A percentile compares a stretch with the other conserved stretches of the same genome.
phyloP scores from a whole-genome alignment of 1,140 invertebrate genomes.

The Doryteuthis pealeii region DNA sequence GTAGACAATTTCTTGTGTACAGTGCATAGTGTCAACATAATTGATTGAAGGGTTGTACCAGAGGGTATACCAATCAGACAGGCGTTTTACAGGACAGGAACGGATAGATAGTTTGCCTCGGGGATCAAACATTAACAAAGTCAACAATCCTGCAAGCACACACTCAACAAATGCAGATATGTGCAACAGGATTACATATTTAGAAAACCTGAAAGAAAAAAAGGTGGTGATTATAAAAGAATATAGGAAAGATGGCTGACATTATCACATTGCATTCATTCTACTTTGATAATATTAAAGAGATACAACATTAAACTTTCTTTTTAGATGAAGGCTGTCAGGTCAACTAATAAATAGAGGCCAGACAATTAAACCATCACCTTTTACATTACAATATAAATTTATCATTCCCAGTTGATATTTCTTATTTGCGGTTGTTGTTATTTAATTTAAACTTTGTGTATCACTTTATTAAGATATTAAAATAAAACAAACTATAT shows the following conservation, averaged over 20 bases:
- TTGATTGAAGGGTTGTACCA: constrained; percentile 91
- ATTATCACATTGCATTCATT: too few species aligned
- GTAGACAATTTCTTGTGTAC: constrained; percentile 96
- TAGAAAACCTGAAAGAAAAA: constrained; percentile 53
- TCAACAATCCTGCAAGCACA: constrained; percentile 70
- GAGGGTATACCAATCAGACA: constrained; percentile 95
- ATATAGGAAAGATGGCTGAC: not conserved
- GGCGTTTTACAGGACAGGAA: constrained; percentile 74
- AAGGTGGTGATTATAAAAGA: not conserved
- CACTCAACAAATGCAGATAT: constrained; percentile 81
- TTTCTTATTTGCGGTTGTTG: too few species aligned
- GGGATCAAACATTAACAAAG: constrained; percentile 75
- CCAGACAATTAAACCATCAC: too few species aligned
- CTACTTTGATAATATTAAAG: too few species aligned
- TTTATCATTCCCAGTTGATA: too few species aligned
- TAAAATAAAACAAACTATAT: too few species aligned
- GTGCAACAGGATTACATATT: constrained; percentile 74
- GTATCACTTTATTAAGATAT: too few species aligned
- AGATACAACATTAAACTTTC: too few species aligned
- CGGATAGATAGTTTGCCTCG: constrained; percentile 70
- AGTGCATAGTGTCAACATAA: constrained; percentile 85
- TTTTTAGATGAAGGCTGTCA: too few species aligned
- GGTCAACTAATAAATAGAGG: too few species aligned
- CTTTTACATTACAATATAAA: too few species aligned
- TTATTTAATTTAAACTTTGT: too few species aligned